Conservation (phyloP, 2,888 invertebrate species). For the Venusia cambrica region DNA sequence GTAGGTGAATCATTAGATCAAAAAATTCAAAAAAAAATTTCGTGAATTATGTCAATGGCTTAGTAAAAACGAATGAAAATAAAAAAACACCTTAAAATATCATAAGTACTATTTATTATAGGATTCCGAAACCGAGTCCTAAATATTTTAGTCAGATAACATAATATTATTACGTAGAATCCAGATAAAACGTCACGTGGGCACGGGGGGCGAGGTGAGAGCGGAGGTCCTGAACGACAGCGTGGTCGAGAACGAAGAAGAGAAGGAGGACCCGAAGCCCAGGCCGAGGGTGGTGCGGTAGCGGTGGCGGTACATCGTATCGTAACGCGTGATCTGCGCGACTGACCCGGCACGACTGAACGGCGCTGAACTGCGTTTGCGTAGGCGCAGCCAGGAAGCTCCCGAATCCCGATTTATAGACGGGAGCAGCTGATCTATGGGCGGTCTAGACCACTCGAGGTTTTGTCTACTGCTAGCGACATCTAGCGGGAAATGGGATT, state of each 20-base stretch:
- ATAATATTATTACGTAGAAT: too few species aligned
- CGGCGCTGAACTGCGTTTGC: conserved; percentile 36
- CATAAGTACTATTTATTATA: too few species aligned
- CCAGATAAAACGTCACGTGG: too few species aligned
- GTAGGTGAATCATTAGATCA: too few species aligned
- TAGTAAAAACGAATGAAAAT: too few species aligned
- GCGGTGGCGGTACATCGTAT: conserved; percentile 76
- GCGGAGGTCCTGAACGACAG: conserved; percentile 63
- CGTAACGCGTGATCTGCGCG: conserved; percentile 46
- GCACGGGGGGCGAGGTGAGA: conserved; percentile 27
- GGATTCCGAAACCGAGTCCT: too few species aligned
- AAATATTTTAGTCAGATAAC: too few species aligned
- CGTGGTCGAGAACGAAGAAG: conserved; percentile 62
- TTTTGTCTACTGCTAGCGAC: conserved; percentile 14
- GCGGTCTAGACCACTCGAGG: conserved; percentile 40
- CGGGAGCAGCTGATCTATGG: conserved; percentile 41
- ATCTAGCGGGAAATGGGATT: conserved; percentile 19
- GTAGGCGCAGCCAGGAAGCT: conserved; percentile 70
- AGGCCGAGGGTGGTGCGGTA: conserved; percentile 73
- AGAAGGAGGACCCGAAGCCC: conserved; percentile 68
- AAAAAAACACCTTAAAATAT: too few species aligned
- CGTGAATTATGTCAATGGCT: too few species aligned
- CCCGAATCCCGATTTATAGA: conserved; percentile 61
- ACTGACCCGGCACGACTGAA: conserved; percentile 57
- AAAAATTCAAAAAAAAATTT: too few species aligned